phyloP scores from a whole-genome alignment of 2,888 invertebrate genomes.

The Monoplex corrugatus region DNA sequence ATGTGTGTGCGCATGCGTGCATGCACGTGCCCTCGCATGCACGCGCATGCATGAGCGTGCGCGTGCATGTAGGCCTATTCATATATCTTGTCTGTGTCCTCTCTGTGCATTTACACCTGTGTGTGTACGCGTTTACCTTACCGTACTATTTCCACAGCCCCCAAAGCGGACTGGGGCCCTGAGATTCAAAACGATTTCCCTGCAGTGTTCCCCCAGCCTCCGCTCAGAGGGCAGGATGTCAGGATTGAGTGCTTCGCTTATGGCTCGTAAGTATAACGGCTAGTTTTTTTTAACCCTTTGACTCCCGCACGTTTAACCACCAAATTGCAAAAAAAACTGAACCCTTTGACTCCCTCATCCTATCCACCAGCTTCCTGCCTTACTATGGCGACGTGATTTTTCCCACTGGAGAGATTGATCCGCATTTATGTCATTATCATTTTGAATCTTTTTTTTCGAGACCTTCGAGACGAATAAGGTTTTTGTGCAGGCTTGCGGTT shows the following conservation, averaged over 20 bases:
- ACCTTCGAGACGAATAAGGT: too few relatives aligned
- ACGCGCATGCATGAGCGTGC: background rate
- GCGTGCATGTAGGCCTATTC: background rate
- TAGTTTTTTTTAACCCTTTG: too few relatives aligned
- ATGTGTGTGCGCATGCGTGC: background rate
- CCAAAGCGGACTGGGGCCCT: slow-evolving; percentile 82
- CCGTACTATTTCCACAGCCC: slow-evolving; percentile 53
- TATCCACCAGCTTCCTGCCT: too few relatives aligned
- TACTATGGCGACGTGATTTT: too few relatives aligned
- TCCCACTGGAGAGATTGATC: too few relatives aligned
- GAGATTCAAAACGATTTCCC: slow-evolving; percentile 97
- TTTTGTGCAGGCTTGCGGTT: too few relatives aligned
- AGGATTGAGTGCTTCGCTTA: slow-evolving; percentile 96
- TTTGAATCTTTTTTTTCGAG: too few relatives aligned
- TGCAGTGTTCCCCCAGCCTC: slow-evolving; percentile 96
- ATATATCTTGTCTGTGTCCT: background rate
- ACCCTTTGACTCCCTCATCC: too few relatives aligned
- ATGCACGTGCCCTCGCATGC: too few relatives aligned
- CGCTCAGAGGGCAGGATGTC: slow-evolving; percentile 93
- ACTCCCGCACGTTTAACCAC: too few relatives aligned
- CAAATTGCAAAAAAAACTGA: too few relatives aligned
- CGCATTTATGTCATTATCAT: too few relatives aligned
- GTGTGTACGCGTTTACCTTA: background rate
- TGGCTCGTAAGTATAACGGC: slow-evolving; percentile 88
- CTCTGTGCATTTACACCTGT: background rate